Conservation (phyloP, 2,888 invertebrate species). For the Leptopilina drosophilae region DNA sequence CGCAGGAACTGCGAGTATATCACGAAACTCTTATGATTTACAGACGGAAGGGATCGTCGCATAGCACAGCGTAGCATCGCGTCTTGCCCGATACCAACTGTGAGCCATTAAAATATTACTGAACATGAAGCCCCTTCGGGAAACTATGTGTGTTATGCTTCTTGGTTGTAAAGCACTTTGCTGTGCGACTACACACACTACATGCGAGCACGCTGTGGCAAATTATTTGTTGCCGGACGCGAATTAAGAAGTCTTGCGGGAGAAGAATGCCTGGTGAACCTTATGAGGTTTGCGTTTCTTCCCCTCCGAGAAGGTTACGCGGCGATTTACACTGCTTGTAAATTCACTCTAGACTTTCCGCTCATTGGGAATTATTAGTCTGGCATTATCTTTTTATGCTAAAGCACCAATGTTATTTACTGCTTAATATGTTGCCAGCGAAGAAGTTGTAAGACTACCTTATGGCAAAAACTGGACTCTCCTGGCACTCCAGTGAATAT, state of each 20-base stretch:
- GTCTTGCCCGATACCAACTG: slow-evolving; percentile 50
- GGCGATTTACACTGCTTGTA: not conserved
- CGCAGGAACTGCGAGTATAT: slow-evolving; percentile 52
- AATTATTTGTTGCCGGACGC: slow-evolving; percentile 39
- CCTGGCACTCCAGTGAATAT: slow-evolving; percentile 9
- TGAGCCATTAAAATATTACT: slow-evolving; percentile 55
- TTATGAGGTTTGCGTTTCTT: slow-evolving; percentile 30
- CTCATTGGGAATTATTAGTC: slow-evolving; percentile 37
- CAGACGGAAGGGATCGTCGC: slow-evolving; percentile 45
- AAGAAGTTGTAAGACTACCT: slow-evolving; percentile 29
- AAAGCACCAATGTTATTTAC: slow-evolving; percentile 34
- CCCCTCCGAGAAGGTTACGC: not conserved
- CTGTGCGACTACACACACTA: slow-evolving; percentile 24
- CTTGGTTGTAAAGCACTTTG: slow-evolving; percentile 63
- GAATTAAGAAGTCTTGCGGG: slow-evolving; percentile 30
- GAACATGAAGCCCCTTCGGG: slow-evolving; percentile 41
- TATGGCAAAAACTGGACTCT: slow-evolving; percentile 28
- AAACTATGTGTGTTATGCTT: slow-evolving; percentile 51
- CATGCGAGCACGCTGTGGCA: not conserved
- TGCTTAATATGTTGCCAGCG: slow-evolving; percentile 19
- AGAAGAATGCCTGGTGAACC: slow-evolving; percentile 39
- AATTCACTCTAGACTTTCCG: slow-evolving; percentile 17
- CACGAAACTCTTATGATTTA: slow-evolving; percentile 55
- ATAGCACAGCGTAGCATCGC: not conserved
- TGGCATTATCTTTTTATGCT: slow-evolving; percentile 21